Base-by-base conservation (phyloP, 2,888 invertebrate genomes). In the Lepeophtheirus nordmannii region DNA sequence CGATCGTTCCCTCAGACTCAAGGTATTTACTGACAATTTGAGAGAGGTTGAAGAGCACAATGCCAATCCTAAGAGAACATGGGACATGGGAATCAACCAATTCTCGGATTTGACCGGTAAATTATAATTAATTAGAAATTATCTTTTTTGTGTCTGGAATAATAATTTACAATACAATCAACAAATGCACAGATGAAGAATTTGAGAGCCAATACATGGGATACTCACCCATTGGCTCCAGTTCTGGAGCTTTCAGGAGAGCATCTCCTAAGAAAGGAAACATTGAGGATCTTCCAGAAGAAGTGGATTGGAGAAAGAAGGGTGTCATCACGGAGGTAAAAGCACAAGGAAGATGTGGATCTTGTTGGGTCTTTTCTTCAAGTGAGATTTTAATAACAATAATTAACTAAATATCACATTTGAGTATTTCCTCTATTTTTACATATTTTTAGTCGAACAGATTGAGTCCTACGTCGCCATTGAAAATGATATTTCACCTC, bases 321-420 rank as follows among this genome's bases (percentile, higher is more conserved):
- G 75, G 75, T 7, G 73, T 72, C 66, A 76, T 76, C 38, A 76
- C 76, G 11, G 71, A 71, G 1, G 72, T 76, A 12, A 76, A 76
- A 68, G 70, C 76, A 68, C 75, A 77, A 72, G 72, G 76, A 20
- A 73, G 74, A 22, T 80, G 80, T 71, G 80, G 80, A 23, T 78
- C 78, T 1, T 80, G 80, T 71, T 81, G 80, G 80, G 76, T 80
- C 17, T 81, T 80, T 73, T 78, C 78, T 69, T 73, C 79, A 53
- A 46, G 56, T 62, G 30, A n/a, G 62, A 9, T 30, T 60, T 23
- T 23, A 30, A 23, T 14, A n/a, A 17, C 8, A n/a, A 23, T 7
- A n/a, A n/a, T n/a, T n/a, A n/a, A 20, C 23, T 17, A 58, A 58
- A 17, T 17, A 17, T 22, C 23, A 17, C 9, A n/a, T 30, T 10